Evolutionary conservation across 2,888 invertebrate species (phyloP), one percentile per base, ranked within the genome.

Genomic region (Drosophila rubida): DNA sequence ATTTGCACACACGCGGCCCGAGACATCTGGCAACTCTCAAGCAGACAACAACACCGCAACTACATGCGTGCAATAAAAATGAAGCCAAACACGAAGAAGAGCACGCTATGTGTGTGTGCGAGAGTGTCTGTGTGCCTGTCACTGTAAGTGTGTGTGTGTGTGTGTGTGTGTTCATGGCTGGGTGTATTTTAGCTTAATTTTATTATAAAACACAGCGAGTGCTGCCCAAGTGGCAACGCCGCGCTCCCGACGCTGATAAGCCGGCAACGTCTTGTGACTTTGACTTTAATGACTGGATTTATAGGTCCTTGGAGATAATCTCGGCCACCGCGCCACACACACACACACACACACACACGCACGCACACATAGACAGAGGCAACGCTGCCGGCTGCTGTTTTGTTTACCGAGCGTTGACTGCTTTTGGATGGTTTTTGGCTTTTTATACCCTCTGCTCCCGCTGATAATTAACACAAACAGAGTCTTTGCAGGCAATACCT

Each of bases 281-380:
- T 90, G 90, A 90, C 91, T 91, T 91, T 91, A 91, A 91, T 91
- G 90, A 91, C 91, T 91, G 91, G 90, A 91, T 91, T 91, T 91
- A 91, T 91, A 90, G 90, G 90, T 90, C 91, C 91, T 91, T 90
- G 79, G 91, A 91, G 91, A 91, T 91, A 91, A 90, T 90, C 90
- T 89, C 63, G 83, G 80, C 70, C 74, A 78, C 44, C 68, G 49
- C 63, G 65, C 51, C 45, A 51, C 51, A 41, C 53, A 35, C 58
- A 50, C 50, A 68, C 32, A 35, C 49, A 55, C 62, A 62, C 41
- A 68, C 42, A 46, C 39, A 59, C 44, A 57, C 19, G 57, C n/a
- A 51, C 32, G 45, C 13, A 30, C 16, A 30, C 7, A 44, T 11
- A 48, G 11, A 51, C n/a, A 27, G 55, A 60, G 41, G 51, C 42